Conservation (phyloP, 2,888 invertebrate genomes). For the Augiades crinisus region DNA sequence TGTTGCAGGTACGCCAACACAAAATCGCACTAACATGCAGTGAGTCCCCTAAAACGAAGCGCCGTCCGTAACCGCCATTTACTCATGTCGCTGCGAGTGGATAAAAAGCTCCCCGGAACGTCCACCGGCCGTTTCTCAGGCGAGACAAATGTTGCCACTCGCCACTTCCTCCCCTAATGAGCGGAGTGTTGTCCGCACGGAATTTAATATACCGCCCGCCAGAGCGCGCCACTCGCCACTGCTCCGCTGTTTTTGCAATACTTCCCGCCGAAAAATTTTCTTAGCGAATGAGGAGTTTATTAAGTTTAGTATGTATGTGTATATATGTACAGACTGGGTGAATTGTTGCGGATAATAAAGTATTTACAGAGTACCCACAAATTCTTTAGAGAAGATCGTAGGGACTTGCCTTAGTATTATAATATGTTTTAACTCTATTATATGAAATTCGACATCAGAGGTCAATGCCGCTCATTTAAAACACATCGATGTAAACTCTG, state of each 20-base stretch:
- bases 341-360: too few species aligned
- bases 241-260: slow-evolving; percentile 14
- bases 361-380: too few species aligned
- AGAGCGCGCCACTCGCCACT: slow-evolving; percentile 15
- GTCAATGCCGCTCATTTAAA: too few species aligned
- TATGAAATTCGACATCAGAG: too few species aligned
- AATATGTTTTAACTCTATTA: too few species aligned
- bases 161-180: slow-evolving; percentile 40
- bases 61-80: neutral
- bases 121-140: slow-evolving; percentile 8
- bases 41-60: neutral
- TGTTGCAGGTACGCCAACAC: neutral
- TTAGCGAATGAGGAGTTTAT: slow-evolving; percentile 4
- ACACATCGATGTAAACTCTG: too few species aligned
- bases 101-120: slow-evolving; percentile 5
- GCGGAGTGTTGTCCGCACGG: slow-evolving; percentile 48
- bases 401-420: too few species aligned
- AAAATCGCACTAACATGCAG: neutral
- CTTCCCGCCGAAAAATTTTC: neutral
- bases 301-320: neutral
- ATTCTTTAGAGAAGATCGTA: too few species aligned
- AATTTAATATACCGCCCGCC: slow-evolving; percentile 47
- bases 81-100: neutral
- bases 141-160: slow-evolving; percentile 37
- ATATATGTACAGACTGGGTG: too few species aligned